phyloP scores from a whole-genome alignment of 2,888 invertebrate genomes.

The Protophormia terraenovae region DNA sequence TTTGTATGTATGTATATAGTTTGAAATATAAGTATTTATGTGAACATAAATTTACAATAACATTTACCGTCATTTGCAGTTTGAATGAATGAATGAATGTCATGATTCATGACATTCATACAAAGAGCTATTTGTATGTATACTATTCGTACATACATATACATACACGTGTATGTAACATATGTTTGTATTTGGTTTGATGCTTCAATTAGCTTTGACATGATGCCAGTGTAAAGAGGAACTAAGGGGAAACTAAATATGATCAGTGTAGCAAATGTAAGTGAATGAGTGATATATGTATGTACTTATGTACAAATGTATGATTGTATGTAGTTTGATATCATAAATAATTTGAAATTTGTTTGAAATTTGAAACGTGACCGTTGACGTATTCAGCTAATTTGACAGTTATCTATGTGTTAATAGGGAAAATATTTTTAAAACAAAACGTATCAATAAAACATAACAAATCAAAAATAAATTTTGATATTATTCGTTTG shows the following conservation, averaged over 20 bases:
- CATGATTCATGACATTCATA: conserved; percentile 35
- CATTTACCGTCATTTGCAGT: conserved; percentile 29
- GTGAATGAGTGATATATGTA: conserved; percentile 5
- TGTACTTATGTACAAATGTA: not conserved
- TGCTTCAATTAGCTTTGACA: conserved; percentile 32
- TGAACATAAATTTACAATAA: not conserved
- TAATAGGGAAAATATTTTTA: conserved; percentile 30
- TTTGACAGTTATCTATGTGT: conserved; percentile 47
- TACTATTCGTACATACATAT: not conserved
- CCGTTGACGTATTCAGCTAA: conserved; percentile 36
- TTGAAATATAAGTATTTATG: too few species aligned
- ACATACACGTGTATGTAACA: not conserved
- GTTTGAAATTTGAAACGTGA: conserved; percentile 48
- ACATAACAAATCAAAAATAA: not conserved
- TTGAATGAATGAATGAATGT: conserved; percentile 42
- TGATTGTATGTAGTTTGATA: conserved; percentile 32
- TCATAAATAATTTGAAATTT: conserved; percentile 43
- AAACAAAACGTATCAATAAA: not conserved
- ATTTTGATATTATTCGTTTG: not conserved
- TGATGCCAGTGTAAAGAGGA: not conserved
- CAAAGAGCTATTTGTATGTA: conserved; percentile 9
- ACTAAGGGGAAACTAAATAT: not conserved
- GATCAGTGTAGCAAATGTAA: not conserved
- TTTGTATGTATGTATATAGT: not conserved
- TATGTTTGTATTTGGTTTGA: conserved; percentile 2